Base-by-base conservation (phyloP, 2,113 vertebrate genomes). In the Melanerpes aurifrons region DNA sequence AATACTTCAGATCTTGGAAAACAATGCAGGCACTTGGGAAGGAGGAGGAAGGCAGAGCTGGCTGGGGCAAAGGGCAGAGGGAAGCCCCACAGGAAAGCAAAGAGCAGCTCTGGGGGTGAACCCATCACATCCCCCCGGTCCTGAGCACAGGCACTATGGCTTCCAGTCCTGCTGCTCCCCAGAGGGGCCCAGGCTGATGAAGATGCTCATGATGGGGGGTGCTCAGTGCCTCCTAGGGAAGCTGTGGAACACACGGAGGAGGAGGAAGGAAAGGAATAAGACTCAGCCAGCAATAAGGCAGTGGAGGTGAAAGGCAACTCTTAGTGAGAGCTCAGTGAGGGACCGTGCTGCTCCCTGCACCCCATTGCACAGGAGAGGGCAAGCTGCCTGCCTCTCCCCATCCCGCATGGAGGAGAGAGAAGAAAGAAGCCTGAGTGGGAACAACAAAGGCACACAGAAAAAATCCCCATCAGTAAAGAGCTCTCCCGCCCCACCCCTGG, bases 21-120 rank as follows among this genome's bases (percentile, higher is more conserved):
- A 95, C 6, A 15, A 95, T 26, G 81, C 91, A 96, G 95, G 93
- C 94, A 95, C 94, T 92, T 95, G 91, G 94, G 93, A 94, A 93
- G 21, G 22, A 84, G 45, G 17, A 93, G 57, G 67, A 89, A 63
- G 73, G 68, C 59, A 90, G 72, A 64, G 35, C 90, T 86, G 92
- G 91, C 86, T 89, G 69, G 87, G 85, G 72, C 32, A 11, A 0
- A 0, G 4, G 50, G 3, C 0, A 2, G 59, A 48, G 67, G 32
- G 31, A 54, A 77, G 63, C 21, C 70, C 83, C 1, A 1, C 0
- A 2, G 61, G 69, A 82, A 93, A 73, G 70, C 62, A 79, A 77
- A 87, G 70, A 85, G 61, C 70, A 76, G 56, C 58, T 84, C 31
- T 3, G 6, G 58, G 88, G 25, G 13, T 31, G 13, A 90, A 69